Evolutionary conservation across 2,888 invertebrate species (phyloP), one percentile per base, ranked within the genome.

Genomic region (Zootermopsis nevadensis): DNA sequence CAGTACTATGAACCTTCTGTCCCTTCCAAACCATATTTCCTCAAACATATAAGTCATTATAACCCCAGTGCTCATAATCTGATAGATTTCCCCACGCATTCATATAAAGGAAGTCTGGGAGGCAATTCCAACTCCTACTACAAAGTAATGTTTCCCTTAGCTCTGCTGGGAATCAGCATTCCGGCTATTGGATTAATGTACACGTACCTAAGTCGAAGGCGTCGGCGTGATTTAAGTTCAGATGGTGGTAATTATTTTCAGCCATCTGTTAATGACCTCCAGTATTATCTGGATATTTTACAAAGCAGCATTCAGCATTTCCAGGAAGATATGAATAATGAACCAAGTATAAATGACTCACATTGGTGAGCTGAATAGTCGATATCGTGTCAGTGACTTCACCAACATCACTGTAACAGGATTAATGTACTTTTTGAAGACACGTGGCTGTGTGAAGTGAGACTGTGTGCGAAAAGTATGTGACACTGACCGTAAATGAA

Each of bases 131-230:
- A 30, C 24, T 31, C 55, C 3, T 53, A 31, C 3, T 79, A 79
- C 19, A 79, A 35, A 8, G 2, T 35, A 12, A 19, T 84, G 33
- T 67, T 84, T 4, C 84, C 84, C 10, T 35, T 84, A 35, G 77
- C 83, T 12, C 79, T 84, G 27, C 35, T 84, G n/a, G 84, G 84
- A 15, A 74, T 84, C 53, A 83, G 84, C 74, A 83, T 84, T 66
- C 84, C 84, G 10, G 84, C 84, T 12, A 53, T 84, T 22, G 84
- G 84, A 22, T 81, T 83, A 35, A 83, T 83, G 83, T 84, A 83
- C 48, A 79, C 84, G 15, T 81, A 83, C 67, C 66, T 84, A 42
- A 79, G 72, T 55, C 66, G 84, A 79, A 33, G 83, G 2, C 31
- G 79, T 27, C 31, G 79, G 33, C 33, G 76, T 2, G 48, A 48